Evolutionary conservation across 2,888 invertebrate species (phyloP).

Genomic region (Archaeoteleia sp.): DNA sequence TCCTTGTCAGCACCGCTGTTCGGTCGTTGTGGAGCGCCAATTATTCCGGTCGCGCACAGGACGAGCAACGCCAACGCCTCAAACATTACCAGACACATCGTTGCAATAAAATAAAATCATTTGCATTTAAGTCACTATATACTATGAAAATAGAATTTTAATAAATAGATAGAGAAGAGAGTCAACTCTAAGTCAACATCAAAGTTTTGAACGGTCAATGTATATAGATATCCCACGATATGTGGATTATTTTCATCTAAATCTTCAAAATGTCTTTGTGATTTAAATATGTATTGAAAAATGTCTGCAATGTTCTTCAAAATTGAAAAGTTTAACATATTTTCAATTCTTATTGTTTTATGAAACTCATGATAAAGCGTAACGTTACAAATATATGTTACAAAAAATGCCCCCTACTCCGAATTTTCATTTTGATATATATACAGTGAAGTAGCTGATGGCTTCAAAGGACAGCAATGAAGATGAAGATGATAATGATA

Average conservation of each 20-base stretch:
- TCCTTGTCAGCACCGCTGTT: constrained; percentile 69
- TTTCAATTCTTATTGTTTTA: too few relatives aligned
- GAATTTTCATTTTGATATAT: not conserved
- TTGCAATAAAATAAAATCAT: constrained; percentile 1
- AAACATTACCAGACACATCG: constrained; percentile 20
- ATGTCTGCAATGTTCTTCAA: too few relatives aligned
- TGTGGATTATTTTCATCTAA: too few relatives aligned
- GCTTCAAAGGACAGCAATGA: constrained; percentile 63
- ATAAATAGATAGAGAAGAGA: too few relatives aligned
- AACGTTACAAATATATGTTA: constrained; percentile 4
- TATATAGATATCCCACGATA: too few relatives aligned
- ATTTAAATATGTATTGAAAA: too few relatives aligned
- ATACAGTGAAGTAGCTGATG: constrained; percentile 54
- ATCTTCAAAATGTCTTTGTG: too few relatives aligned
- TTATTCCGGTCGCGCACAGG: constrained; percentile 67
- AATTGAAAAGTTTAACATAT: too few relatives aligned
- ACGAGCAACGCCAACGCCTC: constrained; percentile 69
- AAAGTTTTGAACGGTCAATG: too few relatives aligned
- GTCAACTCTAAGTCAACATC: too few relatives aligned
- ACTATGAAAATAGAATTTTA: constrained; percentile 10
- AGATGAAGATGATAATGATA: constrained; percentile 60
- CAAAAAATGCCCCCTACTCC: too few relatives aligned
- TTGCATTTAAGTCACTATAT: constrained; percentile 24
- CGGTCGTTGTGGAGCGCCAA: constrained; percentile 67
- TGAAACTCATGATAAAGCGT: too few relatives aligned